Evolutionary conservation across 2,797 vertebrate genomes (phyloP).

Genomic region (Etheostoma perlongum): DNA sequence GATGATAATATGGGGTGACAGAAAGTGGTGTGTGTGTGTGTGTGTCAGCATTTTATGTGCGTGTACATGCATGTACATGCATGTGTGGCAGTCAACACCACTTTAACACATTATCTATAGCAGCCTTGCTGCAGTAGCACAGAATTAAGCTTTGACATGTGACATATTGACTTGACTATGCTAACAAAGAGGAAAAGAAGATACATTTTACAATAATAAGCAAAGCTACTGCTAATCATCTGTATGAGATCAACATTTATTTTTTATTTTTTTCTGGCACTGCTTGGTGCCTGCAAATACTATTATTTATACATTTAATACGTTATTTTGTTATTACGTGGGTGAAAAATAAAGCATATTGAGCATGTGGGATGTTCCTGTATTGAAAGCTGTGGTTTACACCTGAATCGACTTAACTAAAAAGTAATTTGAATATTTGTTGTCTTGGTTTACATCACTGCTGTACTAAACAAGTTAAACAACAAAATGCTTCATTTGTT

Average conservation of each 20-base stretch:
- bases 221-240: constrained; percentile 1
- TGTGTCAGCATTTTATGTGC: constrained; percentile 27
- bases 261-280: not conserved
- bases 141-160: constrained; percentile 39
- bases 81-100: constrained; percentile 56
- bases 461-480: not conserved
- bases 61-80: constrained; percentile 21
- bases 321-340: constrained; percentile 9
- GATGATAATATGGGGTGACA: constrained; percentile 72
- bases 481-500: not conserved
- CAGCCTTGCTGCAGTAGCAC: constrained; percentile 34
- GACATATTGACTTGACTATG: constrained; percentile 36
- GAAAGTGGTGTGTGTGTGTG: constrained; percentile 38
- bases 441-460: not conserved
- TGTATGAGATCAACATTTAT: constrained; percentile 8
- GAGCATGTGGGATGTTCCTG: not conserved
- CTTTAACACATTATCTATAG: constrained; percentile 35
- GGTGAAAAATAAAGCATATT: not conserved
- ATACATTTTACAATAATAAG: constrained; percentile 25
- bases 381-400: not conserved
- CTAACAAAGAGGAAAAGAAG: constrained; percentile 12
- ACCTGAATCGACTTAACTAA: constrained; percentile 16
- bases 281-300: constrained; percentile 4
- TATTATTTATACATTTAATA: not conserved
- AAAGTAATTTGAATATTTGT: not conserved